Conservation (phyloP, 2,113 vertebrate genomes). For the Solea solea region DNA sequence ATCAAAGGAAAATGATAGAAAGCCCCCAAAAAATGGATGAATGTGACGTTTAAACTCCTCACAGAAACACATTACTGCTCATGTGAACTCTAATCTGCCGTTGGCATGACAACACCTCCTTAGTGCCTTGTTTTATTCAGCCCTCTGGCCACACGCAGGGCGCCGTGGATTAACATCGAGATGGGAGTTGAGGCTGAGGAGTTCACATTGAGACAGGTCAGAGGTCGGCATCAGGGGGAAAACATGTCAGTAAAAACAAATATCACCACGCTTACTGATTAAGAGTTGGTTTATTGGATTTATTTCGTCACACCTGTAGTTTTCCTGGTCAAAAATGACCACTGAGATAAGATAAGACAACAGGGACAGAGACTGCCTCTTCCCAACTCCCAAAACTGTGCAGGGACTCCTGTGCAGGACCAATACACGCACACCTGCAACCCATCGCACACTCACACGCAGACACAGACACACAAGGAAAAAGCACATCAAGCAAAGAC, state of each 20-base stretch:
- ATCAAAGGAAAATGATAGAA: background rate
- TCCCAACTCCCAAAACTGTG: too few relatives aligned
- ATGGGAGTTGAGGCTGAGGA: background rate
- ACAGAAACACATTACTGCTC: background rate
- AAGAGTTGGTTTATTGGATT: too few relatives aligned
- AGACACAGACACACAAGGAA: too few relatives aligned
- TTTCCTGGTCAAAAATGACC: too few relatives aligned
- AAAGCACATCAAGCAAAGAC: too few relatives aligned
- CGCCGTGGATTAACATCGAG: slow-evolving; percentile 16
- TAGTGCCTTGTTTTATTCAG: slow-evolving; percentile 6
- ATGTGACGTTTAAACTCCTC: background rate
- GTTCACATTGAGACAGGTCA: slow-evolving; percentile 18
- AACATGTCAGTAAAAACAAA: background rate
- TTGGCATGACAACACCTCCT: slow-evolving; percentile 40
- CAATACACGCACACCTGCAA: too few relatives aligned
- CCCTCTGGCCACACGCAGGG: background rate
- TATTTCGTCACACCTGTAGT: too few relatives aligned
- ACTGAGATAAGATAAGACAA: too few relatives aligned
- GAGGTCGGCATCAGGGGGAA: slow-evolving; percentile 11
- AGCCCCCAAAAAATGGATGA: background rate
- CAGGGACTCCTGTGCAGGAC: too few relatives aligned
- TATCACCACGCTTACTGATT: too few relatives aligned
- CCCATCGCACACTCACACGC: too few relatives aligned
- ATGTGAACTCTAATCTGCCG: slow-evolving; percentile 25
- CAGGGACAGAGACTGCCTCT: too few relatives aligned